Percentiles rank a stretch among this genome's conserved stretches.
phyloP scores from a whole-genome alignment of 2,888 invertebrate genomes.

The Apamea sordens region DNA sequence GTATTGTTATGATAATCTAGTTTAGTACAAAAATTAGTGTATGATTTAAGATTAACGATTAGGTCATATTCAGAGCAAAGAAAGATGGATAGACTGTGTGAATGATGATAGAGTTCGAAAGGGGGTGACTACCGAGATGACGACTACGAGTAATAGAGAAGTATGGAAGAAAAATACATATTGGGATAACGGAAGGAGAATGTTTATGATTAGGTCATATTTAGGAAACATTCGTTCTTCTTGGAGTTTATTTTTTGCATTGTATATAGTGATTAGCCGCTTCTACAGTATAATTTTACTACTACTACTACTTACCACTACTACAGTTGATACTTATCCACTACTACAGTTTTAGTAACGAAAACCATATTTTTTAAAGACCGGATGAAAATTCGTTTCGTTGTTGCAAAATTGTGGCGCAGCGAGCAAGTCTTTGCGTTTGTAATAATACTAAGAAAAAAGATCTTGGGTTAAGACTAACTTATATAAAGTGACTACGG shows the following conservation, averaged over 20 bases:
- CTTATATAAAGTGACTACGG: slow-evolving; percentile 54
- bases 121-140: not conserved
- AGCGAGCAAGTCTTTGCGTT: slow-evolving; percentile 14
- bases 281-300: not conserved
- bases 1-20: slow-evolving; percentile 40
- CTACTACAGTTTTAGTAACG: not conserved
- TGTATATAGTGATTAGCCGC: too few species aligned
- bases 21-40: slow-evolving; percentile 32
- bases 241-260: not conserved
- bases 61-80: not conserved
- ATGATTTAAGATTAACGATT: slow-evolving; percentile 8
- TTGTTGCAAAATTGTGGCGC: slow-evolving; percentile 1
- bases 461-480: slow-evolving; percentile 41
- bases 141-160: not conserved
- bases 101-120: not conserved
- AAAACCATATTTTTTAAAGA: not conserved
- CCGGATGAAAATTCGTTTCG: slow-evolving; percentile 13
- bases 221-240: not conserved
- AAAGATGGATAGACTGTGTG: not conserved
- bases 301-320: too few species aligned
- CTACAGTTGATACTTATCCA: too few species aligned
- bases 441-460: slow-evolving; percentile 21
- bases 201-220: not conserved
- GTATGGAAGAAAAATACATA: not conserved
- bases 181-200: not conserved